These are phyloP conservation scores for Trichogramma dendrolimi DNA, from an alignment of 2,888 invertebrate species.

Conservation along the genomic window DNA sequence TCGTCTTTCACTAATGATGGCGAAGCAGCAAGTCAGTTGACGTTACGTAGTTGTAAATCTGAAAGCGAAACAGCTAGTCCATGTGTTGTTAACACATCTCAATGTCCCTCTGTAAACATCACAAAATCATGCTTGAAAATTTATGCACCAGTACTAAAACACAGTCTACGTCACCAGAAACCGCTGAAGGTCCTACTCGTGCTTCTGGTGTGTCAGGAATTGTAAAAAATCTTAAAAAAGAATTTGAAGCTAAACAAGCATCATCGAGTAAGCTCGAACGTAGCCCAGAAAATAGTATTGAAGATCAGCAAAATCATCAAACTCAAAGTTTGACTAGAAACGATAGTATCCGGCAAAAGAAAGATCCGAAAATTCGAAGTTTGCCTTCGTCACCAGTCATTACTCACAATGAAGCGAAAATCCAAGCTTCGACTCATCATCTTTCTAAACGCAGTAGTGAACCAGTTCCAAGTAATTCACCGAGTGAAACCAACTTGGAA, in stretches of 20 bases:
- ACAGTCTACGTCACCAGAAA: slow-evolving; percentile 42
- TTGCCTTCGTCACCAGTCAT: slow-evolving; percentile 60
- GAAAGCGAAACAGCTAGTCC: slow-evolving; percentile 51
- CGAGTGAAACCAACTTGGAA: slow-evolving; percentile 50
- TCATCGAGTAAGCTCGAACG: slow-evolving; percentile 48
- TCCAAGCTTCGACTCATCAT: slow-evolving; percentile 32
- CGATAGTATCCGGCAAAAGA: slow-evolving; percentile 36
- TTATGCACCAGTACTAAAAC: slow-evolving; percentile 49
- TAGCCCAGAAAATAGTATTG: slow-evolving; percentile 40
- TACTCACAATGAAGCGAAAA: slow-evolving; percentile 53
- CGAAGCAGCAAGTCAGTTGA: slow-evolving; percentile 39
- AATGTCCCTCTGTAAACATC: slow-evolving; percentile 57
- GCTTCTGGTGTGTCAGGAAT: slow-evolving; percentile 60
- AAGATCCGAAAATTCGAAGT: slow-evolving; percentile 45
- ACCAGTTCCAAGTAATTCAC: slow-evolving; percentile 19
- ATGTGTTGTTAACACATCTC: slow-evolving; percentile 52
- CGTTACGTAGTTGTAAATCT: slow-evolving; percentile 46
- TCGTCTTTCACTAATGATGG: slow-evolving; percentile 51
- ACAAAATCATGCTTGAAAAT: slow-evolving; percentile 56
- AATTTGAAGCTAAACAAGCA: slow-evolving; percentile 72
- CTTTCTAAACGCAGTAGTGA: slow-evolving; percentile 27
- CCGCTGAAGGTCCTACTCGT: not conserved
- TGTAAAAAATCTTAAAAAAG: slow-evolving; percentile 81
- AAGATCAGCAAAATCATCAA: slow-evolving; percentile 52
- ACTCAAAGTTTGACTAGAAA: slow-evolving; percentile 54